Evolutionary conservation across 2,888 invertebrate genomes (phyloP).

Genomic region (Stictocephala bisonia): DNA sequence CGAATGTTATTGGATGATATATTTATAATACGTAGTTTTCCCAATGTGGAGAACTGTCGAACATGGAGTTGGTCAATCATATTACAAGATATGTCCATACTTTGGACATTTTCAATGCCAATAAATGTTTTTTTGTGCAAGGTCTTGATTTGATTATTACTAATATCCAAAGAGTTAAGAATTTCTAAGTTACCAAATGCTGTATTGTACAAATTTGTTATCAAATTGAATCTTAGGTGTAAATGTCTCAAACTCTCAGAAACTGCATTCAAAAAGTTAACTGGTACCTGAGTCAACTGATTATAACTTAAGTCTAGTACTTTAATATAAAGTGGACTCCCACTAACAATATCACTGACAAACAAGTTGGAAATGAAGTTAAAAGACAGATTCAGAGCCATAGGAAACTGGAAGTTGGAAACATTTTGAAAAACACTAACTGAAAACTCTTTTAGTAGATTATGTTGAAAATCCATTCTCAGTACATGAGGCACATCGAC

Average conservation of each 20-base stretch:
- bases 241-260: slow-evolving; percentile 75
- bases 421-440: slow-evolving; percentile 76
- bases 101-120: slow-evolving; percentile 78
- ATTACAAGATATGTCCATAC: slow-evolving; percentile 82
- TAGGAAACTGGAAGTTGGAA: slow-evolving; percentile 72
- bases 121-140: slow-evolving; percentile 81
- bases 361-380: slow-evolving; percentile 70
- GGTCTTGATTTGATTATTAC: slow-evolving; percentile 75
- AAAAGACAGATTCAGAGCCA: slow-evolving; percentile 81
- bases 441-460: slow-evolving; percentile 77
- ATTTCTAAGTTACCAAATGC: slow-evolving; percentile 75
- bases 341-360: slow-evolving; percentile 65
- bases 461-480: slow-evolving; percentile 83
- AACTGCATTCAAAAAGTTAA: slow-evolving; percentile 72
- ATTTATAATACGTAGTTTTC: slow-evolving; percentile 78
- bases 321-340: slow-evolving; percentile 70
- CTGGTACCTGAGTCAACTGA: slow-evolving; percentile 72
- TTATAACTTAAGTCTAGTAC: slow-evolving; percentile 79
- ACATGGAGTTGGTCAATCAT: slow-evolving; percentile 79
- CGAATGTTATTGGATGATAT: slow-evolving; percentile 78
- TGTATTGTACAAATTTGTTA: slow-evolving; percentile 76
- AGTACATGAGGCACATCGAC: slow-evolving; percentile 79
- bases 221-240: slow-evolving; percentile 79
- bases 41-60: slow-evolving; percentile 82
- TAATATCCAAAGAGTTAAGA: slow-evolving; percentile 76